Evolutionary conservation across 2,888 invertebrate genomes (phyloP).

Genomic region (Tipula confusa): DNA sequence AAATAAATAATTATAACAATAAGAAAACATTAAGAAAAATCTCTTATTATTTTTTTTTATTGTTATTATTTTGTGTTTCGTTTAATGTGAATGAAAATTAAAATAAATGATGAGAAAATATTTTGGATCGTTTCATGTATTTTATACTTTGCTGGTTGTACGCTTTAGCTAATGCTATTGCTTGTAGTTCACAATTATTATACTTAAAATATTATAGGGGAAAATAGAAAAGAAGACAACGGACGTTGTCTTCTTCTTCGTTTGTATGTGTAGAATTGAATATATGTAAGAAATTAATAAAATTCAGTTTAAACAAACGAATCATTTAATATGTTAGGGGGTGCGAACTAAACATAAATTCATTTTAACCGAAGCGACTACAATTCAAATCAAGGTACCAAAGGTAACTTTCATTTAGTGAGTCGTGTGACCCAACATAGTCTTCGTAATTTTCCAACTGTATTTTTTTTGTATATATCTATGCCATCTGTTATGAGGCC

Average conservation of each 20-base stretch:
- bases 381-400: too few species aligned
- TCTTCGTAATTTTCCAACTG: too few species aligned
- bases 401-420: too few species aligned
- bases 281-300: constrained; percentile 20
- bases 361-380: too few species aligned
- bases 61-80: constrained; percentile 4
- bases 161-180: too few species aligned
- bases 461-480: too few species aligned
- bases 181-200: background rate
- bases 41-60: background rate
- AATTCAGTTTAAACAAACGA: background rate
- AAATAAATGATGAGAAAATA: constrained; percentile 7
- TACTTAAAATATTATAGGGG: background rate
- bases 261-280: background rate
- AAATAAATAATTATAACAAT: background rate
- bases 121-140: background rate
- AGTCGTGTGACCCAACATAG: too few species aligned
- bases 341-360: background rate
- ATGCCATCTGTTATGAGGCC: too few species aligned
- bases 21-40: constrained; percentile 20
- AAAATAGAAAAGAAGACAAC: background rate
- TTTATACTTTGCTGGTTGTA: background rate
- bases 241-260: background rate
- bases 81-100: background rate
- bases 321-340: background rate